These are phyloP conservation scores for Hemicrepidius hirtus DNA, from an alignment of 2,888 invertebrate genomes.

Conservation along the genomic window DNA sequence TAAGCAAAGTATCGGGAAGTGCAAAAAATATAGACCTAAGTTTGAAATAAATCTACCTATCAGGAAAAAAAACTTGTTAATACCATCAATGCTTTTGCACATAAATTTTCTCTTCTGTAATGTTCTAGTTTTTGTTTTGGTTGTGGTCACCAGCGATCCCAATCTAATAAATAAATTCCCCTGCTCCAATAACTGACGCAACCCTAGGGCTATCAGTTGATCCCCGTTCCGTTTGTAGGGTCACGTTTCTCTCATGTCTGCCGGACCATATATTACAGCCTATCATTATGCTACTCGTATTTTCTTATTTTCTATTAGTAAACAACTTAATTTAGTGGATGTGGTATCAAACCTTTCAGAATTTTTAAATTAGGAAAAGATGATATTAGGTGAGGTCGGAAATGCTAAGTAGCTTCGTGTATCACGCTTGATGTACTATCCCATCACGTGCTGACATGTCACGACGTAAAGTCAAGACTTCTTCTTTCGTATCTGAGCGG, in stretches of 20 bases:
- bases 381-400: slow-evolving; percentile 41
- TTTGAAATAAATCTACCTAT: too few relatives aligned
- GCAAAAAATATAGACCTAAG: too few relatives aligned
- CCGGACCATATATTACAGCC: slow-evolving; percentile 54
- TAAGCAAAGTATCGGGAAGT: too few relatives aligned
- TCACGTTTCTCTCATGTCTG: slow-evolving; percentile 58
- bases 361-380: slow-evolving; percentile 26
- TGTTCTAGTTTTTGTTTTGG: slow-evolving; percentile 19
- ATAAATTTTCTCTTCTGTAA: slow-evolving; percentile 9
- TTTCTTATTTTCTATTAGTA: slow-evolving; percentile 45
- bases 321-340: slow-evolving; percentile 47
- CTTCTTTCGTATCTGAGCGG: slow-evolving; percentile 66
- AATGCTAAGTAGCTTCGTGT: slow-evolving; percentile 53
- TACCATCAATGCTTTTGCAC: slow-evolving; percentile 4
- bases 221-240: slow-evolving; percentile 58
- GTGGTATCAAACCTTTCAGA: slow-evolving; percentile 1
- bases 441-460: slow-evolving; percentile 68
- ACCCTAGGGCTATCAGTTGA: slow-evolving; percentile 59
- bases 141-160: slow-evolving; percentile 55
- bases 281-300: slow-evolving; percentile 42
- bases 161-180: slow-evolving; percentile 58
- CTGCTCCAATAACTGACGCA: slow-evolving; percentile 56
- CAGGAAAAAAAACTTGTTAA: not conserved
- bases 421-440: slow-evolving; percentile 56
- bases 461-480: slow-evolving; percentile 67